Evolutionary conservation across 2,113 vertebrate species (phyloP), one percentile per base, ranked within the genome.

Genomic region (Ophiodon elongatus): DNA sequence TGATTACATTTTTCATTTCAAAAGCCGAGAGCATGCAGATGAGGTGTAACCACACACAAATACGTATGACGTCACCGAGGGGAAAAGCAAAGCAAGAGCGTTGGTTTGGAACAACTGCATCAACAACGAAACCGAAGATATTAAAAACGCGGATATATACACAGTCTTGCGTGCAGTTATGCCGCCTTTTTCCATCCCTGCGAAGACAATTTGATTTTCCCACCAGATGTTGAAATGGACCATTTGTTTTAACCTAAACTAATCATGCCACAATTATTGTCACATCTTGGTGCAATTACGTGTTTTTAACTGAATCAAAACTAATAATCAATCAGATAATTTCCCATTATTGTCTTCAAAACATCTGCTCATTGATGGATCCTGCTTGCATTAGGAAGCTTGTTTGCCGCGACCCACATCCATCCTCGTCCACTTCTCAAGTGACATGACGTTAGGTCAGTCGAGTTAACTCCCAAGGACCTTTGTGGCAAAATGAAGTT

Each of bases 231-330:
- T 77, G 62, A 83, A 85, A 85, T 41, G n/a, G 75, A 85, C 80
- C 83, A 88, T 94, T 94, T 94, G 84, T 94, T 93, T 80, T 76
- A 57, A 88, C 74, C 78, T 91, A 93, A 95, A 94, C 90, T 87
- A 89, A 94, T 95, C 91, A 91, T 19, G 62, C 37, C 74, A 78
- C 85, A 87, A 84, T 93, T 86, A 90, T 86, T 95, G 95, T 94
- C 93, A 88, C 73, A 25, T 93, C 88, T 88, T 84, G 89, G 86
- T 80, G 59, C 84, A 92, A 89, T 93, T 88, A 90, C 65, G 76
- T 91, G 86, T 82, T 86, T 91, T 80, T 90, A 93, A 95, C 91
- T 84, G 47, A 79, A 94, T 94, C 63, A 91, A 90, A 94, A 86
- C 84, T 87, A 91, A 93, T 94, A 92, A 92, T 94, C 88, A 92